These are phyloP conservation scores for Oryzias dopingdopingensis DNA, from an alignment of 2,797 vertebrate species.

Conservation along the genomic window DNA sequence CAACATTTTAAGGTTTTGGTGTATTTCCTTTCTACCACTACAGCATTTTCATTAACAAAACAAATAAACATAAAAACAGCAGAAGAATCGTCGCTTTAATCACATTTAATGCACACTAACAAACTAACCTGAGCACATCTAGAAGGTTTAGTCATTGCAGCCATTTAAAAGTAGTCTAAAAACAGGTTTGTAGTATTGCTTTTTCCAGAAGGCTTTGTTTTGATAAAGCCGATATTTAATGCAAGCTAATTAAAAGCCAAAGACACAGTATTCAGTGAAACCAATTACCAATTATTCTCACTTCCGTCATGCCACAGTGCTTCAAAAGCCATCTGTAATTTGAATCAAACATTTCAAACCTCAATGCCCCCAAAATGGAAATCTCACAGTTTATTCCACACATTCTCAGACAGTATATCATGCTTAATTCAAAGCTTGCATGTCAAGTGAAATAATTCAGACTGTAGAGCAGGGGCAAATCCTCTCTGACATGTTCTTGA, in stretches of 20 bases:
- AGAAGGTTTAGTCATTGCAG: slow-evolving; percentile 65
- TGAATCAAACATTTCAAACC: slow-evolving; percentile 60
- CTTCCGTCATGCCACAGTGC: slow-evolving; percentile 57
- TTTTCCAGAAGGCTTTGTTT: slow-evolving; percentile 63
- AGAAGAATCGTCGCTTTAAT: slow-evolving; percentile 23
- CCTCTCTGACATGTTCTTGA: slow-evolving; percentile 37
- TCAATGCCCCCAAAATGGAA: slow-evolving; percentile 46
- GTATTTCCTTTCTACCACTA: too few species aligned
- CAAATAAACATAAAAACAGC: too few species aligned
- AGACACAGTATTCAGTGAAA: slow-evolving; percentile 57
- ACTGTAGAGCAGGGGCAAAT: slow-evolving; percentile 47
- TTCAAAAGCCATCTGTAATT: slow-evolving; percentile 64
- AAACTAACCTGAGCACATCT: slow-evolving; percentile 69
- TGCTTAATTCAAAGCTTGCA: slow-evolving; percentile 53
- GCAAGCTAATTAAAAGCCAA: slow-evolving; percentile 52
- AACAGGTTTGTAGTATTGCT: slow-evolving; percentile 59
- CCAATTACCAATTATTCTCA: slow-evolving; percentile 62
- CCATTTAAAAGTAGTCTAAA: slow-evolving; percentile 46
- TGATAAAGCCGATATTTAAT: slow-evolving; percentile 66
- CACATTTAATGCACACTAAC: slow-evolving; percentile 31
- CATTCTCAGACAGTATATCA: slow-evolving; percentile 47
- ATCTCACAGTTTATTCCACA: slow-evolving; percentile 53
- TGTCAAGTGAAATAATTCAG: slow-evolving; percentile 59
- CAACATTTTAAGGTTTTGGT: too few species aligned
- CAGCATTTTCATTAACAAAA: too few species aligned